A percentile compares a stretch with the other conserved stretches of the same genome.
Evolutionary conservation across 2,888 invertebrate genomes (phyloP).

Genomic region (Merodon equestris): DNA sequence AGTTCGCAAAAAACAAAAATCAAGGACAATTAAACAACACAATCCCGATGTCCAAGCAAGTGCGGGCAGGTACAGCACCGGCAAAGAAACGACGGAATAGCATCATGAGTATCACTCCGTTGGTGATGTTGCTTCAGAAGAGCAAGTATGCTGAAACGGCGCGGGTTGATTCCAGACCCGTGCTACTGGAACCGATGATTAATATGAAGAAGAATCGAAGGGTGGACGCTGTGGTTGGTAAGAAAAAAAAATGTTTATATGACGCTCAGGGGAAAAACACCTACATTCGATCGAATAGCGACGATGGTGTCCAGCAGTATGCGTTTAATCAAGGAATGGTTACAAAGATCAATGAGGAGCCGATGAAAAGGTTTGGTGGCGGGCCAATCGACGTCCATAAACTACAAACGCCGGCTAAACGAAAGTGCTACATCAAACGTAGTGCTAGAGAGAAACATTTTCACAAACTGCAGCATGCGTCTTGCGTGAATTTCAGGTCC

Average conservation of each 20-base stretch:
- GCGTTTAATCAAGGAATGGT: too few relatives aligned
- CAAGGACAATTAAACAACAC: conserved; percentile 21
- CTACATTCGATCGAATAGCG: conserved; percentile 42
- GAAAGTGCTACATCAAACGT: too few relatives aligned
- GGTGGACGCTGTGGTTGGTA: background rate
- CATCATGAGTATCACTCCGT: conserved; percentile 33
- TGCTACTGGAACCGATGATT: background rate
- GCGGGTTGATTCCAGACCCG: background rate
- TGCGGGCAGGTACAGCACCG: conserved; percentile 1
- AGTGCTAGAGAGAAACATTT: too few relatives aligned
- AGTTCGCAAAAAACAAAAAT: conserved; percentile 28
- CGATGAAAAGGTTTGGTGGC: too few relatives aligned
- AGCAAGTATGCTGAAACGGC: conserved; percentile 14
- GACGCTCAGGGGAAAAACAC: conserved; percentile 21
- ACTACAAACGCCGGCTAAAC: too few relatives aligned
- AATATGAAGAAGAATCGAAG: conserved; percentile 14
- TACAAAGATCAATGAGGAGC: too few relatives aligned
- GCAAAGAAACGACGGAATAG: conserved; percentile 52
- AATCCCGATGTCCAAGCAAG: conserved; percentile 17
- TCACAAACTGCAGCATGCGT: too few relatives aligned
- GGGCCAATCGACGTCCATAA: too few relatives aligned
- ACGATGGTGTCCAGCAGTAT: too few relatives aligned
- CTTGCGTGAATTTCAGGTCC: too few relatives aligned
- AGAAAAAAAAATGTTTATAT: conserved; percentile 18
- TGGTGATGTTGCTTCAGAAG: conserved; percentile 18